Evolutionary conservation across 2,888 invertebrate genomes (phyloP).

Genomic region (Argyresthia goedartella): DNA sequence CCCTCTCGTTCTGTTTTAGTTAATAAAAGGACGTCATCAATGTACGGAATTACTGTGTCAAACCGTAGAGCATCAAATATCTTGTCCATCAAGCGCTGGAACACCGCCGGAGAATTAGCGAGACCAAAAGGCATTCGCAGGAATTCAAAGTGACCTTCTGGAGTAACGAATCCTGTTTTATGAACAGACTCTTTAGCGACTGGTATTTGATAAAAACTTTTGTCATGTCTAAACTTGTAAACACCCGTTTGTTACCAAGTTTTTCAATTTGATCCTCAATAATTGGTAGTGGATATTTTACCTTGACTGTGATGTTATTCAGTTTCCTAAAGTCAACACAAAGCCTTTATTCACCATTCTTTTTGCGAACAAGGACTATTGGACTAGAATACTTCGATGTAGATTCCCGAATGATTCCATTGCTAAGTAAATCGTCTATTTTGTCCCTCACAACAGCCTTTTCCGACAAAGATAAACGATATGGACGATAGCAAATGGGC

Average conservation of each 20-base stretch:
- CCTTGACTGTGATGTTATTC: conserved; percentile 7
- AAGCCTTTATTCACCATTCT: neutral
- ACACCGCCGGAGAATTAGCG: neutral
- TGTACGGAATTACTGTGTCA: neutral
- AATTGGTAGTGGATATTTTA: neutral
- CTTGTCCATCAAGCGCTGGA: neutral
- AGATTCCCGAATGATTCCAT: conserved; percentile 2
- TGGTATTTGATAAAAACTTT: neutral
- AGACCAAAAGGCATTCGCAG: neutral
- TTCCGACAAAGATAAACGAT: neutral
- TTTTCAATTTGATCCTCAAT: conserved; percentile 3
- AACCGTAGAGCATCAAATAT: neutral
- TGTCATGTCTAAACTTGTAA: neutral
- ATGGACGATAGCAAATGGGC: neutral
- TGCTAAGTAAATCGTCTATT: neutral
- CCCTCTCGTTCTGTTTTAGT: neutral
- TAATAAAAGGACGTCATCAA: neutral
- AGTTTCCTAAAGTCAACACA: conserved; percentile 6
- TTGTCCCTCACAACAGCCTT: neutral
- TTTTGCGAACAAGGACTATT: neutral
- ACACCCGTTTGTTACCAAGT: neutral
- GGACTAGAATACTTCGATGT: neutral
- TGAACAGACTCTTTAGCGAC: too few relatives aligned
- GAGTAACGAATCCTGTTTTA: neutral
- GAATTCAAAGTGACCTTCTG: neutral